Base-by-base conservation (phyloP, 2,888 invertebrate genomes). In the Sinodicranocentrus sp. region DNA sequence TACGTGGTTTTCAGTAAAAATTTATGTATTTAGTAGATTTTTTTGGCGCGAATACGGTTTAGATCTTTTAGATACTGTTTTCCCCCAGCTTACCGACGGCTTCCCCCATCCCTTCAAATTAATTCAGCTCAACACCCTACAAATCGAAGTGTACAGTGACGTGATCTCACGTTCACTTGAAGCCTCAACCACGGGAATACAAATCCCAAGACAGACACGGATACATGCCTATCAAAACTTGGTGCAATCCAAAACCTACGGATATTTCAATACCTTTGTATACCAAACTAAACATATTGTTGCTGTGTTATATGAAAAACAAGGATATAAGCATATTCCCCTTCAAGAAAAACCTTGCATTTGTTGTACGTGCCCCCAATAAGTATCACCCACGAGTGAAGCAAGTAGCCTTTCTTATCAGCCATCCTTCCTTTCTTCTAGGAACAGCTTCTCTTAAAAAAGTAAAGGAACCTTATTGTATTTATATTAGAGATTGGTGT, bases 71-170 rank as follows among this genome's bases (percentile, higher is more conserved):
- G 52, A 52, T 57, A 84, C 68, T 68, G 70, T 70, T 84, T 76
- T 63, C 21, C 33, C n/a, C n/a, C n/a, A n/a, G n/a, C n/a, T n/a
- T 33, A 6, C 10, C 33, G 33, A 33, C 33, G 33, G 10, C 33
- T 33, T 33, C 10, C 33, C 33, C 33, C 65, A 70, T 85, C 82
- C 52, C 65, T 73, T 68, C 82, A 80, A 85, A 85, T 85, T 85
- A 85, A 85, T 85, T 85, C 84, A 85, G 61, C 84, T 85, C 82
- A 85, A 85, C 84, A 82, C 82, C 82, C 82, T 54, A 78, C 84
- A 85, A 85, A 85, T 85, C 77, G 84, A 85, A 82, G 72, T 68
- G 73, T 72, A 73, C 72, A 77, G 77, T 77, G 70, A 85, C 84
- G 84, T 85, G 84, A 76, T 85, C 80, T 57, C 82, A 72, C 82